A percentile compares a stretch with the other conserved stretches of the same genome.
Evolutionary conservation across 2,888 invertebrate species (phyloP).

Genomic region (Sialis fuliginosa): DNA sequence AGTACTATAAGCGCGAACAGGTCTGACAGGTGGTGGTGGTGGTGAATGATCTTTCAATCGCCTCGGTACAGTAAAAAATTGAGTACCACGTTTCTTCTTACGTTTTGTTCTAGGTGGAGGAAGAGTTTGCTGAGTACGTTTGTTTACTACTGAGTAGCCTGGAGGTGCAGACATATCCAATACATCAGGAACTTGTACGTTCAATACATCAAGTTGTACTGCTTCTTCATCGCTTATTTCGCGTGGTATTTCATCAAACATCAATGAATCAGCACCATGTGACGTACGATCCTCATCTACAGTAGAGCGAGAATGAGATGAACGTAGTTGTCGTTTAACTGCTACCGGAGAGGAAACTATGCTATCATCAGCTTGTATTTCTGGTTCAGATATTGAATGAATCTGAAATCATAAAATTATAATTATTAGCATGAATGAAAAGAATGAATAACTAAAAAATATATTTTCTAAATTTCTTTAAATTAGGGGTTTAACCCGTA

Average conservation of each 20-base stretch:
- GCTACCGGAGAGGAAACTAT: constrained; percentile 32
- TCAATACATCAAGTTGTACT: constrained; percentile 17
- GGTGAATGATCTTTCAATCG: constrained; percentile 24
- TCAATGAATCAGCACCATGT: constrained; percentile 47
- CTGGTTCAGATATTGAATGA: not conserved
- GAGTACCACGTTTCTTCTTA: constrained; percentile 25
- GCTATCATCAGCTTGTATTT: constrained; percentile 20
- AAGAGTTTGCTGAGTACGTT: constrained; percentile 42
- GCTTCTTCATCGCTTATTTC: constrained; percentile 19
- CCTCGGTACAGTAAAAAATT: constrained; percentile 53
- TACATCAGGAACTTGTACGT: constrained; percentile 18
- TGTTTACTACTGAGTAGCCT: constrained; percentile 65
- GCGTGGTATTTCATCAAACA: constrained; percentile 25
- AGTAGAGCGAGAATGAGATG: constrained; percentile 30
- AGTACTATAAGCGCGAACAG: constrained; percentile 40
- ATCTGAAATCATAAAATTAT: not conserved
- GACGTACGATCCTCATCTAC: constrained; percentile 55
- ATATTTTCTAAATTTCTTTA: too few relatives aligned
- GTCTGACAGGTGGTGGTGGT: constrained; percentile 32
- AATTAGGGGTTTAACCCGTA: too few relatives aligned
- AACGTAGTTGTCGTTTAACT: constrained; percentile 35
- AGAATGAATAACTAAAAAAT: constrained; percentile 5
- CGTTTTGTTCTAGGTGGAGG: constrained; percentile 39
- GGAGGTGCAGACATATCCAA: constrained; percentile 19
- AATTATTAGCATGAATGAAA: not conserved